phyloP scores from a whole-genome alignment of 2,888 invertebrate species.

The Diaprepes abbreviatus region DNA sequence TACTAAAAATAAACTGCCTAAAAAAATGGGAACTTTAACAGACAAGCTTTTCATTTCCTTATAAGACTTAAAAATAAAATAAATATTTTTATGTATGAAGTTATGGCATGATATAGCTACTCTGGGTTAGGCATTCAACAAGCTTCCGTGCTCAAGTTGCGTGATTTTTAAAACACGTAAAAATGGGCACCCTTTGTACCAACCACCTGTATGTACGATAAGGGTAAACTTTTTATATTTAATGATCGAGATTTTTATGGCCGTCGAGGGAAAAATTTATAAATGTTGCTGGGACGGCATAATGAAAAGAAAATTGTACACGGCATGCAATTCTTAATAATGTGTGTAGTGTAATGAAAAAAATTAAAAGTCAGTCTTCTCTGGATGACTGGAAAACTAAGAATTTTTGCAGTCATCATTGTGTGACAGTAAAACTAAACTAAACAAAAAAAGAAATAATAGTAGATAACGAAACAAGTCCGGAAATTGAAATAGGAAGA shows the following conservation, averaged over 20 bases:
- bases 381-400: too few species aligned
- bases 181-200: slow-evolving; percentile 47
- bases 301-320: slow-evolving; percentile 21
- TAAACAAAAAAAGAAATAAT: too few species aligned
- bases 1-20: too few species aligned
- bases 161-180: slow-evolving; percentile 53
- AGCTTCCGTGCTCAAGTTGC: slow-evolving; percentile 56
- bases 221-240: slow-evolving; percentile 40
- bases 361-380: too few species aligned
- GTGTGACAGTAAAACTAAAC: too few species aligned
- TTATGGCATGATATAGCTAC: slow-evolving; percentile 15
- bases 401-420: too few species aligned
- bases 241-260: slow-evolving; percentile 38
- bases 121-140: slow-evolving; percentile 55
- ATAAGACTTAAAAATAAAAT: neutral
- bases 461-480: too few species aligned
- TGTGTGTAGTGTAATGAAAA: neutral
- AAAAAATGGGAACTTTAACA: too few species aligned
- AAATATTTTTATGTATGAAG: slow-evolving; percentile 18
- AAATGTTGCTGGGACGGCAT: slow-evolving; percentile 18
- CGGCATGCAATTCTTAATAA: slow-evolving; percentile 6
- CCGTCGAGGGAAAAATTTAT: slow-evolving; percentile 36
- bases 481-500: too few species aligned
- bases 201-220: slow-evolving; percentile 48
- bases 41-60: neutral